These are phyloP conservation scores for Agriopis leucophaearia DNA, from an alignment of 2,888 invertebrate species.

Conservation along the genomic window DNA sequence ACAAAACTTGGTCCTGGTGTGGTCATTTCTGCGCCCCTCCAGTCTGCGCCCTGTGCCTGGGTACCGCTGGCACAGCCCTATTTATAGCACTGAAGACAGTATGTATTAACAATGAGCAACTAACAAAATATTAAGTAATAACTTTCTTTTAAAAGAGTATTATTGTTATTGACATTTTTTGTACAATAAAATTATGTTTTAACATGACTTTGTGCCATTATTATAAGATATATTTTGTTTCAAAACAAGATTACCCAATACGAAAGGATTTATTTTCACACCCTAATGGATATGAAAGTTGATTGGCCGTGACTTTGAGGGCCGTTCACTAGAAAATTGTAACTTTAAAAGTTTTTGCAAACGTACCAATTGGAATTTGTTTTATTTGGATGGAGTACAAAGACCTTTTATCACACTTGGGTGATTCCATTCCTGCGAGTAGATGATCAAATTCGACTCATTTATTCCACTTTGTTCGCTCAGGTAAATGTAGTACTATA, in stretches of 20 bases:
- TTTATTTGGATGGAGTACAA: neutral
- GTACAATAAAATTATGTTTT: neutral
- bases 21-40: no score
- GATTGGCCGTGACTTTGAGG: constrained; percentile 24
- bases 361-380: neutral
- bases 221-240: neutral
- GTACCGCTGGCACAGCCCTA: no score
- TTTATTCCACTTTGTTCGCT: neutral
- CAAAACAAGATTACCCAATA: neutral
- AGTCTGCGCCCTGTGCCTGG: no score
- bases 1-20: no score
- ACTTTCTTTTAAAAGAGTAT: no score
- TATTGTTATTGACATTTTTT: no score
- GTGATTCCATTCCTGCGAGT: neutral
- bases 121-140: no score
- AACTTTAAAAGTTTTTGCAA: neutral
- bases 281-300: constrained; percentile 20
- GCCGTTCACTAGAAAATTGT: constrained; percentile 20
- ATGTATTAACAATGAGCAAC: no score
- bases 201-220: neutral
- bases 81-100: no score
- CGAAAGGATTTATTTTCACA: constrained; percentile 17
- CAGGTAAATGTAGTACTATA: neutral
- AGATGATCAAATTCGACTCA: neutral
- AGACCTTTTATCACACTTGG: constrained; percentile 1